Conservation (phyloP, 2,888 invertebrate genomes). For the Platycheirus albimanus region DNA sequence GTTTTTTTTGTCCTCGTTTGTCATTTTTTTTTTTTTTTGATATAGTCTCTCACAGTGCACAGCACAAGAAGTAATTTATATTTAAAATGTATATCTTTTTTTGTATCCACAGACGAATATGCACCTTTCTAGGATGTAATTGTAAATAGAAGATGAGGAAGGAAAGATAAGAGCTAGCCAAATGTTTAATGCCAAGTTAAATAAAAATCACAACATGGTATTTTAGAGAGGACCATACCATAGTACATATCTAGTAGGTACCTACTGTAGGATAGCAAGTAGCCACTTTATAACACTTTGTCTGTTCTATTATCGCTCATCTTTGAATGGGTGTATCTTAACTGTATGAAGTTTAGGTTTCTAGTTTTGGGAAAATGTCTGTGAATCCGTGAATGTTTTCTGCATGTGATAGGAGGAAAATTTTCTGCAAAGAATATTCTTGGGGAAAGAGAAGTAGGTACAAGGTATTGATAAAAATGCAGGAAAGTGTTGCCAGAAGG, state of each 20-base stretch:
- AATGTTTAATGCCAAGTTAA: conserved; percentile 70
- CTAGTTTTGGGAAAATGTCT: conserved; percentile 11
- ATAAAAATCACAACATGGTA: conserved; percentile 21
- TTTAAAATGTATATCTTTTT: not conserved
- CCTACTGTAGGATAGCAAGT: not conserved
- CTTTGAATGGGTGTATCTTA: conserved; percentile 11
- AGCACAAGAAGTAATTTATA: conserved; percentile 19
- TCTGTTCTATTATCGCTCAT: conserved; percentile 49
- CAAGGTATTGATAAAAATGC: conserved; percentile 1
- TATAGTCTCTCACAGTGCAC: not conserved
- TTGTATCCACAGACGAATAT: not conserved
- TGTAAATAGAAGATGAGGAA: conserved; percentile 54
- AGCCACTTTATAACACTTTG: not conserved
- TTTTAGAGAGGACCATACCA: not conserved
- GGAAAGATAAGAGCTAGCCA: conserved; percentile 65
- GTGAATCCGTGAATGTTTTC: conserved; percentile 44
- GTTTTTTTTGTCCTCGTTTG: conserved; percentile 50
- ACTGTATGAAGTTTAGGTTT: not conserved
- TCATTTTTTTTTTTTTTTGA: conserved; percentile 18
- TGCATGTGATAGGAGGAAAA: conserved; percentile 51
- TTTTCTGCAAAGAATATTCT: not conserved
- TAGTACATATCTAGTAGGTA: no score
- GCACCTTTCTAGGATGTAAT: conserved; percentile 56
- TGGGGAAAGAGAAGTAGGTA: not conserved
- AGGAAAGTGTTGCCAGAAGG: conserved; percentile 41